Evolutionary conservation across 1,140 invertebrate species (phyloP), one percentile per base, ranked within the genome.

Genomic region (Heliconius hewitsoni): DNA sequence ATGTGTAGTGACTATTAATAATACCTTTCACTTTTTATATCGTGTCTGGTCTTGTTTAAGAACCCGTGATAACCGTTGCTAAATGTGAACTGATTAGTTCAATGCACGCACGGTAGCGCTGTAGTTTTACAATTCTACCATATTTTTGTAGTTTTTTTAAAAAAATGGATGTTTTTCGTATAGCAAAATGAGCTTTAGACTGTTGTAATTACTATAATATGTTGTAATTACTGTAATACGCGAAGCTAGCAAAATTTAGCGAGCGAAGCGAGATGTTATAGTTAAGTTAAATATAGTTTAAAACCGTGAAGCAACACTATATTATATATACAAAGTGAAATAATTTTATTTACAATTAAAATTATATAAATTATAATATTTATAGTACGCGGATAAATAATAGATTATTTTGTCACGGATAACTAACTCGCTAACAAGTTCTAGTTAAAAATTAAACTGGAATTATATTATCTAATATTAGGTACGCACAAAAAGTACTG

Each of bases 1-100:
- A 27, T 30, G 60, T 66, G 60, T 66, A 27, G 23, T 4, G 23
- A 13, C 60, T 70, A 71, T 76, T 27, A 76, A 66, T 39, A 76
- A 19, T 27, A 46, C 39, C 57, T 70, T 70, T 76, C 57, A 71
- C 60, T 76, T 76, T 76, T 70, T 46, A 76, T 70, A 70, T 30
- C 30, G 27, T 39, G 42, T 71, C 27, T 74, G 52, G 19, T 66
- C 13, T 39, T 27, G n/a, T 27, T 66, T 6, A 30, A 30, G 30
- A 60, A 39, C 37, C 30, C 27, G 73, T 42, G 78, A 50, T 74
- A 81, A 76, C 70, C 37, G 76, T 78, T 81, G 77, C 80, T 79
- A 81, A 78, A 81, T 78, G 73, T 27, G 52, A 76, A 71, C 39
- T 39, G 81, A 75, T 76, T 76, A 72, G 74, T 76, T 73, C 18